These are phyloP conservation scores for Ariopsis seemanni DNA, from an alignment of 2,113 vertebrate species.

Conservation along the genomic window DNA sequence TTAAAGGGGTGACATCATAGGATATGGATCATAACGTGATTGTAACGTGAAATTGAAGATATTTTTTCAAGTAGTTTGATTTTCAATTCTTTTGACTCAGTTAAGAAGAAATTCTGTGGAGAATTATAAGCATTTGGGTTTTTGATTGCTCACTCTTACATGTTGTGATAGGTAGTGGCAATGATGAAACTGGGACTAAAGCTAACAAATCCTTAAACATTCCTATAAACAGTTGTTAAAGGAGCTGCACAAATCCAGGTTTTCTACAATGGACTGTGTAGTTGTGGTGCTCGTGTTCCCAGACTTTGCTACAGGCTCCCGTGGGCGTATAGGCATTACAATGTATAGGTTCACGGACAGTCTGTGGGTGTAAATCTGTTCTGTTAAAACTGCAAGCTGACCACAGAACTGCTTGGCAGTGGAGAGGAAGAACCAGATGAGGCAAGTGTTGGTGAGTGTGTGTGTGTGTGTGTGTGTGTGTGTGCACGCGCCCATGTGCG, in stretches of 20 bases:
- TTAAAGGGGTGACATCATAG: not conserved
- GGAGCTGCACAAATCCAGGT: not conserved
- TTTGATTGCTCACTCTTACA: not conserved
- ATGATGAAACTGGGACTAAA: not conserved
- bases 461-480: constrained; percentile 1
- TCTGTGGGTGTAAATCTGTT: constrained; percentile 45
- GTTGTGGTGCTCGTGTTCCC: not conserved
- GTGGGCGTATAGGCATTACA: constrained; percentile 16
- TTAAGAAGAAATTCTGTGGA: not conserved
- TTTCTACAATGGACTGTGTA: not conserved
- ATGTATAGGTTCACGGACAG: constrained; percentile 26
- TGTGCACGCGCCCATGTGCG: not conserved
- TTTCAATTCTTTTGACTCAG: not conserved
- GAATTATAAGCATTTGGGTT: not conserved
- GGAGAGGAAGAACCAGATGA: constrained; percentile 33
- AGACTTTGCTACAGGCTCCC: constrained; percentile 23
- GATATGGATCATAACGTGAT: too few relatives aligned
- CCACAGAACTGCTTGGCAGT: constrained; percentile 38
- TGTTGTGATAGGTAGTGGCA: not conserved
- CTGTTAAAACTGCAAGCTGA: constrained; percentile 42
- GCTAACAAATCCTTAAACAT: not conserved
- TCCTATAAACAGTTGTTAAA: not conserved
- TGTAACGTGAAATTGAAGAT: too few relatives aligned
- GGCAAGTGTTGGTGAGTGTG: constrained; percentile 9
- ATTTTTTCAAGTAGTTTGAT: too few relatives aligned